Percentiles rank a stretch among this genome's conserved stretches.
Conservation (phyloP, 1,140 invertebrate species). For the Lasioglossum albipes region DNA sequence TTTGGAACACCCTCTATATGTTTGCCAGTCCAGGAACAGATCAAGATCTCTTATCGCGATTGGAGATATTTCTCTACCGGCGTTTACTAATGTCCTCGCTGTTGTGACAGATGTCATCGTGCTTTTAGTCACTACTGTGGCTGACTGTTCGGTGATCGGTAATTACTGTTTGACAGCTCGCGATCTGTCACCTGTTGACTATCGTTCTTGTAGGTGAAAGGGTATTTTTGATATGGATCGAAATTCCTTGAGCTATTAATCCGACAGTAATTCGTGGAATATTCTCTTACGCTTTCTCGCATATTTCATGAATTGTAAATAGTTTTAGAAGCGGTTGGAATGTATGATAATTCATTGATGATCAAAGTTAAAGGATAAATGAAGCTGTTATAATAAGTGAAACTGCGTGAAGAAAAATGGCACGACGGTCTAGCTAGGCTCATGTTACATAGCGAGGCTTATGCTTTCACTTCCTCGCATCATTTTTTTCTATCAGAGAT, state of each 20-base stretch:
- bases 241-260: neutral
- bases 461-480: no score
- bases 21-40: neutral
- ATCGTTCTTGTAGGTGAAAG: neutral
- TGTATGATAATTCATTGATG: no score
- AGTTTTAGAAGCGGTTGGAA: no score
- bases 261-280: no score
- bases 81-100: conserved; percentile 41
- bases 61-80: conserved; percentile 4
- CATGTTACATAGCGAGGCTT: no score
- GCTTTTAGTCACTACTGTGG: neutral
- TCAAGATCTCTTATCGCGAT: conserved; percentile 8
- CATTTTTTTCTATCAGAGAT: no score
- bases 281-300: no score
- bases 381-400: no score
- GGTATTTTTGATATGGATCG: neutral
- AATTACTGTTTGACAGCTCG: neutral
- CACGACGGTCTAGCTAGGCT: no score
- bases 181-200: neutral
- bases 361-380: no score
- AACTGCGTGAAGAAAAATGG: no score
- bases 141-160: neutral
- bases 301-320: no score
- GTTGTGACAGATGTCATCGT: conserved; percentile 52
- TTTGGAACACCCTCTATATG: neutral